Conservation (phyloP, 2,888 invertebrate genomes). For the Micoletzkya japonica region DNA sequence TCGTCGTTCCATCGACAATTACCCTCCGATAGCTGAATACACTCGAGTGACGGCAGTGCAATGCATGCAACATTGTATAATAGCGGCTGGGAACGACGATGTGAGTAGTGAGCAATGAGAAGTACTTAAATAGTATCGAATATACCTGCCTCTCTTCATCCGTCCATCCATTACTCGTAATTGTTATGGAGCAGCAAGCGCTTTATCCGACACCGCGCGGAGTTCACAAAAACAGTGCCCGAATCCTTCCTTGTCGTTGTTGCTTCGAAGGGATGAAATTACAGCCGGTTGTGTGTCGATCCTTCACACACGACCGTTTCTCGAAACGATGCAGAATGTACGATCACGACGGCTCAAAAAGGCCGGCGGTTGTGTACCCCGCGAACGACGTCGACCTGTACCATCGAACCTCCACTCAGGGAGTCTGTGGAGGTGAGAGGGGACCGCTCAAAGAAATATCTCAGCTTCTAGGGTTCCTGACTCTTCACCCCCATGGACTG, state of each 20-base stretch:
- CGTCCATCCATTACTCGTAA: not conserved
- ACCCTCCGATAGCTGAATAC: constrained; percentile 55
- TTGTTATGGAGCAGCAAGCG: too few relatives aligned
- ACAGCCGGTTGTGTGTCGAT: constrained; percentile 48
- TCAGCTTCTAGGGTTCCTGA: too few relatives aligned
- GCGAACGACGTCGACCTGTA: constrained; percentile 57
- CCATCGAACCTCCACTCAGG: constrained; percentile 47
- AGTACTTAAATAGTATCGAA: too few relatives aligned
- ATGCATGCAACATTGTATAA: constrained; percentile 49
- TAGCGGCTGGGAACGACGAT: constrained; percentile 39
- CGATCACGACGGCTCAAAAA: constrained; percentile 55
- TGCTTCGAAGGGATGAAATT: too few relatives aligned
- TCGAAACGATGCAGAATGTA: constrained; percentile 56
- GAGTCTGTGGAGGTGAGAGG: constrained; percentile 56
- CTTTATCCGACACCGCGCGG: too few relatives aligned
- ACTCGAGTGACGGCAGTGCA: constrained; percentile 47
- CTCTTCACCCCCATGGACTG: too few relatives aligned
- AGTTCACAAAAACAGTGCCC: too few relatives aligned
- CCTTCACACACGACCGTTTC: constrained; percentile 55
- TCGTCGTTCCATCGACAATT: constrained; percentile 55
- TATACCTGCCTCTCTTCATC: too few relatives aligned
- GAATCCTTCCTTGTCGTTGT: too few relatives aligned
- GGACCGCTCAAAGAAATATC: too few relatives aligned
- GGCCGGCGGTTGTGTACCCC: constrained; percentile 58
- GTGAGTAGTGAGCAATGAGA: too few relatives aligned